phyloP scores from a whole-genome alignment of 1,140 invertebrate genomes.

The Dreissena polymorpha region DNA sequence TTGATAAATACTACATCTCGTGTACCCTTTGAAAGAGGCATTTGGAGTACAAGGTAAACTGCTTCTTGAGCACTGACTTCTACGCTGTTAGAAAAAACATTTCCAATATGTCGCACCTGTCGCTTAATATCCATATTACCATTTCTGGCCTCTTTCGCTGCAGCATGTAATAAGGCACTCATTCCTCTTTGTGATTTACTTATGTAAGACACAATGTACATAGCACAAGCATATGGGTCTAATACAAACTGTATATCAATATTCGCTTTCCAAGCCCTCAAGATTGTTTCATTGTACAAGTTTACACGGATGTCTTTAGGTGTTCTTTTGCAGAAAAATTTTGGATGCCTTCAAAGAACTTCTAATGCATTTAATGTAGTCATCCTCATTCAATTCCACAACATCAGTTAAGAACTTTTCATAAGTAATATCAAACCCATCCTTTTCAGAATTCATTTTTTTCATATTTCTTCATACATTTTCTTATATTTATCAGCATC shows the following conservation, averaged over 20 bases:
- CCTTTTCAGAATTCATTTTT: constrained; percentile 37
- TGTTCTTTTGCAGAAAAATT: constrained; percentile 47
- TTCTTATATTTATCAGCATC: constrained; percentile 41
- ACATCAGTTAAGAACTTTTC: constrained; percentile 21
- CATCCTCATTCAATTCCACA: constrained; percentile 28
- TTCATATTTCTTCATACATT: constrained; percentile 12
- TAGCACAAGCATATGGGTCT: constrained; percentile 51
- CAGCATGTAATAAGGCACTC: constrained; percentile 51
- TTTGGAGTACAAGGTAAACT: constrained; percentile 48
- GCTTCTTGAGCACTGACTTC: constrained; percentile 16
- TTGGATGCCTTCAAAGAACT: constrained; percentile 40
- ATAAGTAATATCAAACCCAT: constrained; percentile 37
- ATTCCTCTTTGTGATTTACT: constrained; percentile 62
- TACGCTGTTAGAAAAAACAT: constrained; percentile 14
- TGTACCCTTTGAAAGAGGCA: constrained; percentile 57
- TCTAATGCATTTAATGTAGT: constrained; percentile 54
- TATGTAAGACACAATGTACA: constrained; percentile 60
- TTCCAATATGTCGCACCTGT: constrained; percentile 55
- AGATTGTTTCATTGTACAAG: constrained; percentile 14
- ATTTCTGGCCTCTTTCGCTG: constrained; percentile 57
- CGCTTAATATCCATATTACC: constrained; percentile 58
- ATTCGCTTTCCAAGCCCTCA: constrained; percentile 30
- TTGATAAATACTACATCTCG: constrained; percentile 32
- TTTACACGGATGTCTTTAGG: constrained; percentile 30
- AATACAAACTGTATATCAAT: constrained; percentile 52